phyloP scores from a whole-genome alignment of 2,888 invertebrate genomes.

The Tenthredo amoena region DNA sequence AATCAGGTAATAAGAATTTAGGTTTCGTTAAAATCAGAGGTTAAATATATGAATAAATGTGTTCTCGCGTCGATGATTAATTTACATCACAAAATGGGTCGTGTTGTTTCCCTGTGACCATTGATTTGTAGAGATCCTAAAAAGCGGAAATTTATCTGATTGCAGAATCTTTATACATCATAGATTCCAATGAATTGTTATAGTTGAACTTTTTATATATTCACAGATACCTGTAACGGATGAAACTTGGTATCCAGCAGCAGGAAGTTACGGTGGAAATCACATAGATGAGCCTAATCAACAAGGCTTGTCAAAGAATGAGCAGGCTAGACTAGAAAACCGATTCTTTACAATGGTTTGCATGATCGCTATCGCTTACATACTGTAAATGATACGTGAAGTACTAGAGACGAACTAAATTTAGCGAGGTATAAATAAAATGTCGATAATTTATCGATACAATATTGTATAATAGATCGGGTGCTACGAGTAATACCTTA shows the following conservation, averaged over 20 bases:
- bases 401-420: background rate
- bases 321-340: conserved; percentile 58
- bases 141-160: background rate
- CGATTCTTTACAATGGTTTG: conserved; percentile 31
- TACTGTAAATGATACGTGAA: conserved; percentile 5
- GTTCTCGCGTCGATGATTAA: background rate
- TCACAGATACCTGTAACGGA: conserved; percentile 68
- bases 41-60: background rate
- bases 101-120: background rate
- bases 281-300: conserved; percentile 82
- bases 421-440: background rate
- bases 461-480: conserved; percentile 31
- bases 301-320: conserved; percentile 77
- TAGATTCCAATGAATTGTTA: background rate
- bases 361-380: conserved; percentile 10
- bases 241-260: conserved; percentile 79
- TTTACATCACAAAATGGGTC: background rate
- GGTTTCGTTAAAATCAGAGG: background rate
- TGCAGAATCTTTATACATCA: background rate
- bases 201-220: background rate
- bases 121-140: background rate
- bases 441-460: conserved; percentile 5
- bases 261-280: conserved; percentile 80
- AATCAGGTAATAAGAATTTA: conserved; percentile 63
- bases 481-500: conserved; percentile 21